Evolutionary conservation across 2,888 invertebrate species (phyloP), one percentile per base, ranked within the genome.

Genomic region (Petrophora chlorosata): DNA sequence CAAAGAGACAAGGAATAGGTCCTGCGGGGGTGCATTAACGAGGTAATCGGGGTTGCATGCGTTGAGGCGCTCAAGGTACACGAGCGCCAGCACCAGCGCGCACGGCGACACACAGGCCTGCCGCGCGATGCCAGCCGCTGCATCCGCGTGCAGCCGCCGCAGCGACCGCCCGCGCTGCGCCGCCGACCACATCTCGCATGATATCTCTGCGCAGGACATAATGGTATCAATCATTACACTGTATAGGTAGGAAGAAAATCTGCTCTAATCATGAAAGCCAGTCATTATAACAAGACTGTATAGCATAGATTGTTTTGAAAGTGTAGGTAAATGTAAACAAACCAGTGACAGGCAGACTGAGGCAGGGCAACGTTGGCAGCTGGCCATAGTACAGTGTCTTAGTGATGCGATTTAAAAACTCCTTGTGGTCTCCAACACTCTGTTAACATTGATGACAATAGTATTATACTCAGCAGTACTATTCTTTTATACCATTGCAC

Each of bases 1-100:
- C 93, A 99, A 91, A 48, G 99, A 97, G 55, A 99, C 96, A 47
- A 99, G 93, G 85, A 99, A 99, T 49, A 99, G 92, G 79, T 99
- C 98, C 17, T 97, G 95, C 16, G 99, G 98, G 17, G 96, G 94
- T 36, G 97, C 94, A 67, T 92, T 91, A 63, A 94, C 92, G 53
- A 98, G 92, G 84, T 98, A 98, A 61, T 95, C 94, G 0, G 96
- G 95, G 89, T 97, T 96, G 66, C 92, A 92, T 53, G 92, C 91
- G 77, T 95, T 94, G 42, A 99, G 92, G 59, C 98, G 93, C 87
- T 99, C 98, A 66, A 99, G 92, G 85, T 99, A 99, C 30, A 99
- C 92, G 72, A 99, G 91, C 16, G 99, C 98, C 69, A 99, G 92
- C 63, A 99, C 95, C 42, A 99, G 92, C 8, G 98, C 96, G 78